phyloP scores from a whole-genome alignment of 2,888 invertebrate genomes.

The Deladenus siricidicola region DNA sequence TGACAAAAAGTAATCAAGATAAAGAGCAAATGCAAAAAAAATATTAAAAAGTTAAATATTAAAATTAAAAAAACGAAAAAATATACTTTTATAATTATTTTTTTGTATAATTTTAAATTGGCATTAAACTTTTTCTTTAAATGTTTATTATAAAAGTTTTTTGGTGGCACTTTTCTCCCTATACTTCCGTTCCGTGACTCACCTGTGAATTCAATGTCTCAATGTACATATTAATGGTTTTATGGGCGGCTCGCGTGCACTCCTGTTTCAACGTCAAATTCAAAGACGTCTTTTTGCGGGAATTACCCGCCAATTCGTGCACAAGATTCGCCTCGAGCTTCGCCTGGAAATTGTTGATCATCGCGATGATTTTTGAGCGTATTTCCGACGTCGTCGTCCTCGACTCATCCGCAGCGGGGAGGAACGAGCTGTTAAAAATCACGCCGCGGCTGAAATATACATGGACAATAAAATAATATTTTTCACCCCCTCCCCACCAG shows the following conservation, averaged over 20 bases:
- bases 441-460: slow-evolving; percentile 16
- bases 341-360: slow-evolving; percentile 22
- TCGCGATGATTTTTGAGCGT: slow-evolving; percentile 12
- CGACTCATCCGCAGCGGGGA: neutral
- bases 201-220: slow-evolving; percentile 13
- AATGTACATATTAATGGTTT: slow-evolving; percentile 23
- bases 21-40: no score
- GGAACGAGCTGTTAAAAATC: slow-evolving; percentile 23
- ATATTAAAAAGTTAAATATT: no score
- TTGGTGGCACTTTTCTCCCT: no score
- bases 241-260: slow-evolving; percentile 26
- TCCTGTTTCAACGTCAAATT: slow-evolving; percentile 30
- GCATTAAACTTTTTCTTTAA: no score
- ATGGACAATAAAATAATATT: no score
- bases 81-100: no score
- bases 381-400: slow-evolving; percentile 16
- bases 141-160: no score
- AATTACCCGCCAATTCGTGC: slow-evolving; percentile 18
- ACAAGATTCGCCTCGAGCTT: slow-evolving; percentile 8
- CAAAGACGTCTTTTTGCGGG: slow-evolving; percentile 18
- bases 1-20: no score
- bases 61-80: no score
- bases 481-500: no score
- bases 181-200: neutral
- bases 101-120: no score